Evolutionary conservation across 37 sponge, comb jelly and placozoan genomes (phyloP).

Genomic region (Theonella swinhoei): DNA sequence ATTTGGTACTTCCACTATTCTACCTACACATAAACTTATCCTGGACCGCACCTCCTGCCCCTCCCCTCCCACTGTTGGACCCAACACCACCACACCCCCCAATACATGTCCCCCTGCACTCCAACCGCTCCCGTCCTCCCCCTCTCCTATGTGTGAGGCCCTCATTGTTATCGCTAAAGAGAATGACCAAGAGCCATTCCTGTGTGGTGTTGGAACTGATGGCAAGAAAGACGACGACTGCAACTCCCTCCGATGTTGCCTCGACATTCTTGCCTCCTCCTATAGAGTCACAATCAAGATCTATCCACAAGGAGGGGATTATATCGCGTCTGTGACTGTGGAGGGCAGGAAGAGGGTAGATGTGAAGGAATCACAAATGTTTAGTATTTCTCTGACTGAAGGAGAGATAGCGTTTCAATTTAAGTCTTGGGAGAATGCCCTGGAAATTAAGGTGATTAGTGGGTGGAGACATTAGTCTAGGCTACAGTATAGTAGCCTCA

Average conservation of each 20-base stretch:
- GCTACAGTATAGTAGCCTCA: too few species aligned
- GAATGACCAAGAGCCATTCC: neutral
- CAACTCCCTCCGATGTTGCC: neutral
- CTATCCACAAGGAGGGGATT: too few species aligned
- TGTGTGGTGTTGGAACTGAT: neutral
- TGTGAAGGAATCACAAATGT: too few species aligned
- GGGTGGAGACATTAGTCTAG: too few species aligned
- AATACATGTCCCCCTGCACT: neutral
- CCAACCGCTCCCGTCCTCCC: neutral
- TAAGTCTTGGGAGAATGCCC: too few species aligned
- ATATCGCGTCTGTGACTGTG: neutral
- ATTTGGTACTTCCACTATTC: neutral
- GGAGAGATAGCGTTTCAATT: too few species aligned
- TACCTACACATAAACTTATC: conserved; percentile 29
- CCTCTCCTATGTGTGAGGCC: neutral
- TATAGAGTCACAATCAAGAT: too few species aligned
- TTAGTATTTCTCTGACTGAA: too few species aligned
- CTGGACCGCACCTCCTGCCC: conserved; percentile 37
- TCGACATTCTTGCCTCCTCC: too few species aligned
- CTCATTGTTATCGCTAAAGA: neutral
- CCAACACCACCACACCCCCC: neutral
- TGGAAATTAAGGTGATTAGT: too few species aligned
- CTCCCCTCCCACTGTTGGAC: conserved; percentile 11
- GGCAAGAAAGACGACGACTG: neutral
- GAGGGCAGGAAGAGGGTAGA: neutral